Evolutionary conservation across 2,888 invertebrate species (phyloP).

Genomic region (Sicus ferrugineus): DNA sequence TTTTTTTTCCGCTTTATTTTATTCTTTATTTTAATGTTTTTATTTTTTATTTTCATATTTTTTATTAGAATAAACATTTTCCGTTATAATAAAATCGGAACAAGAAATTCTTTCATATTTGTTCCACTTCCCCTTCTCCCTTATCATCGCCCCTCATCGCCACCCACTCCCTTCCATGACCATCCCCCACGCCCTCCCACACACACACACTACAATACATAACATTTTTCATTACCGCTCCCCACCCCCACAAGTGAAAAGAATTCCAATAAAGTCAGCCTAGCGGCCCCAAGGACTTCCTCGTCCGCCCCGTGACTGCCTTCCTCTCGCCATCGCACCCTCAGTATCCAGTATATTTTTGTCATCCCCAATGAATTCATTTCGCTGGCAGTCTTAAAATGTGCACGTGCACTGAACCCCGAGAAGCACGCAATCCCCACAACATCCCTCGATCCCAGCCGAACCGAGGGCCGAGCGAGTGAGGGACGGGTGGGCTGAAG

Average conservation of each 20-base stretch:
- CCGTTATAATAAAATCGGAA: too few relatives aligned
- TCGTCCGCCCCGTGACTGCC: not conserved
- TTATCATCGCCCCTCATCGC: too few relatives aligned
- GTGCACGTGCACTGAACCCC: constrained; percentile 46
- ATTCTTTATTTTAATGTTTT: too few relatives aligned
- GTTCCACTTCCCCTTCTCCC: too few relatives aligned
- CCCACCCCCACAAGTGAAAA: constrained; percentile 9
- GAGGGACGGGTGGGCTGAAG: constrained; percentile 10
- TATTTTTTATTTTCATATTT: too few relatives aligned
- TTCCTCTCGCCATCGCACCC: not conserved
- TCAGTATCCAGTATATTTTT: not conserved
- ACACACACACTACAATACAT: too few relatives aligned
- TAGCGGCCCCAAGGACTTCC: not conserved
- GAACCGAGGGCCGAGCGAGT: not conserved
- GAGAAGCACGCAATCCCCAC: constrained; percentile 1
- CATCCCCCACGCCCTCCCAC: too few relatives aligned
- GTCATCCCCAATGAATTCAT: constrained; percentile 1
- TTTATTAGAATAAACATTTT: too few relatives aligned
- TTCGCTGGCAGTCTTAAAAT: constrained; percentile 9
- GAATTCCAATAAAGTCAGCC: constrained; percentile 27
- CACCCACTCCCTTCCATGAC: too few relatives aligned
- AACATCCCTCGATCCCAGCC: not conserved
- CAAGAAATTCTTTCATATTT: too few relatives aligned
- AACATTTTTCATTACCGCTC: not conserved
- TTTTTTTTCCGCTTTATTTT: too few relatives aligned